These are phyloP conservation scores for Pantelozetes paolii DNA, from an alignment of 2,888 invertebrate genomes.

Conservation along the genomic window DNA sequence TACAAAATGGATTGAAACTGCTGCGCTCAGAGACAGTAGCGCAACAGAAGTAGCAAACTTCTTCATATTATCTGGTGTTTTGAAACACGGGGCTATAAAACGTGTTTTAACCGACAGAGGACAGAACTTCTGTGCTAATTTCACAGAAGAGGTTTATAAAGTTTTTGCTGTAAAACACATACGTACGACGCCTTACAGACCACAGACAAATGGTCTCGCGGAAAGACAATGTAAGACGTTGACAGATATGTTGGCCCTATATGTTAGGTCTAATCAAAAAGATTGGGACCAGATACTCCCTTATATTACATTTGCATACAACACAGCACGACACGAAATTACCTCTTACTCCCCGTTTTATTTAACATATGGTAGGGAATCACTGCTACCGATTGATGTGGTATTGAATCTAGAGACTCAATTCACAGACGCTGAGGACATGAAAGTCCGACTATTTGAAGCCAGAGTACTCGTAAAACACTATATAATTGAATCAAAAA, in stretches of 20 bases:
- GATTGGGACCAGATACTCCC: conserved; percentile 46
- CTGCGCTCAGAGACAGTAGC: not conserved
- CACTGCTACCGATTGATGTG: conserved; percentile 26
- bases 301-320: conserved; percentile 45
- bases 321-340: conserved; percentile 44
- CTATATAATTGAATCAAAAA: not conserved
- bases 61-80: not conserved
- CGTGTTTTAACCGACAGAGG: not conserved
- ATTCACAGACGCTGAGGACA: too few species aligned
- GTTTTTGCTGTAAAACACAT: not conserved
- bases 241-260: conserved; percentile 44
- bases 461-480: not conserved
- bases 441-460: too few species aligned
- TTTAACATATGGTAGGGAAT: conserved; percentile 46
- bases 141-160: not conserved
- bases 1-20: not conserved
- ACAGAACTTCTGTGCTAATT: not conserved
- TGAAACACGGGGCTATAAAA: not conserved
- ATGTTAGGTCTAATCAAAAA: conserved; percentile 40
- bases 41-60: not conserved
- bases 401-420: too few species aligned
- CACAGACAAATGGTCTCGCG: conserved; percentile 17
- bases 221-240: conserved; percentile 44
- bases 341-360: conserved; percentile 45
- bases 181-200: not conserved